Base-by-base conservation (phyloP, 2,888 invertebrate genomes). In the Polyommatus iphigenia region DNA sequence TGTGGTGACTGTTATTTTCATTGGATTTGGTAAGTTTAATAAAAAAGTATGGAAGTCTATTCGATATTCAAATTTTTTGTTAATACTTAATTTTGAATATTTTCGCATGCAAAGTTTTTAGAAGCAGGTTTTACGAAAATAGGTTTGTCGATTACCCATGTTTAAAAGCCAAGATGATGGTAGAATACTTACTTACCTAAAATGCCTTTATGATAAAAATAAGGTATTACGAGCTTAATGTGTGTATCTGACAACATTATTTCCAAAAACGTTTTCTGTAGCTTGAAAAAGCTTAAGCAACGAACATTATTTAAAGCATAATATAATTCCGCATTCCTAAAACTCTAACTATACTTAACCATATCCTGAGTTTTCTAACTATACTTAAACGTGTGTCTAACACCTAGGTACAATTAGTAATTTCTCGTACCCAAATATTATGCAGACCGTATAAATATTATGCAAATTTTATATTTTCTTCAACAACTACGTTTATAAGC, bases 381-480 rank as follows among this genome's bases (percentile, higher is more conserved):
- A 2, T 46, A 46, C 46, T 3, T 13, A 46, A 0, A 10, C 10
- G 46, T 46, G 46, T 46, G 46, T 46, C 46, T 46, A 46, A 46
- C 46, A 10, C 20, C 20, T 20, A 7, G 20, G n/a, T 59, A 20
- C 59, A 50, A 50, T 59, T 8, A 20, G 20, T 13, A 10, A 24
- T 62, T 67, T 67, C 24, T 15, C 24, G 13, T 24, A 67, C 62
- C 62, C 15, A 29, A 67, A 32, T 67, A 32, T 67, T 6, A 32
- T 54, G 4, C 67, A 29, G 29, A 67, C 15, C 67, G 13, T 54
- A 15, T 67, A 67, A 67, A 32, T 29, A 32, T 32, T 6, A 67
- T 67, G 67, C 32, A 32, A 67, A 67, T 67, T 67, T 67, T 67
- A 67, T 67, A 29, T 32, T 29, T 67, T 29, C 29, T 29, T 32